A percentile compares a stretch with the other conserved stretches of the same genome.
These are phyloP conservation scores for Oryzias celebensis DNA, from an alignment of 2,113 vertebrate species.

Conservation along the genomic window DNA sequence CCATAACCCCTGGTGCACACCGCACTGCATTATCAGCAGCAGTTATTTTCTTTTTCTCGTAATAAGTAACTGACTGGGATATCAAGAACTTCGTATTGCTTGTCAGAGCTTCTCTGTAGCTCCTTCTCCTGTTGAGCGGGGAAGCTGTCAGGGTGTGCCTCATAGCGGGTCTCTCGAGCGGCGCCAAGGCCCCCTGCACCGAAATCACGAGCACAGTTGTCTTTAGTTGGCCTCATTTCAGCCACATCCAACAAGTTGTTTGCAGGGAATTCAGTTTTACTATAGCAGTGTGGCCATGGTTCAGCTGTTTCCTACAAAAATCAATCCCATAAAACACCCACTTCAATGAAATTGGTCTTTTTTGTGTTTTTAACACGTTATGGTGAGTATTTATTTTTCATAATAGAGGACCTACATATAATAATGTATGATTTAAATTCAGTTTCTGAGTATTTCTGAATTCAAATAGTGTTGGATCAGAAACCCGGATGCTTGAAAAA, in stretches of 20 bases:
- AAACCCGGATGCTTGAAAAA: too few species aligned
- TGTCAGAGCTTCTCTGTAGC: slow-evolving; percentile 45
- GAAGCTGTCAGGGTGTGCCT: slow-evolving; percentile 53
- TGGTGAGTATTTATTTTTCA: too few species aligned
- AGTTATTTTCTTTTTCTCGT: slow-evolving; percentile 37
- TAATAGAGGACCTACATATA: too few species aligned
- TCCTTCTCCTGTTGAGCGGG: slow-evolving; percentile 7
- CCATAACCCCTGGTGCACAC: not conserved
- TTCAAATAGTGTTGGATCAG: too few species aligned
- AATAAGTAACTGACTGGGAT: slow-evolving; percentile 43
- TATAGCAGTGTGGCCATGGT: slow-evolving; percentile 20
- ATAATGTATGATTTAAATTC: too few species aligned
- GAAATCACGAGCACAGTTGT: slow-evolving; percentile 10
- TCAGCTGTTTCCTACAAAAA: slow-evolving; percentile 41
- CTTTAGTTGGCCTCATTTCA: slow-evolving; percentile 11
- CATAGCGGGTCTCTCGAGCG: not conserved
- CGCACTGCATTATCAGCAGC: slow-evolving; percentile 31
- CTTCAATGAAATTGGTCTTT: too few species aligned
- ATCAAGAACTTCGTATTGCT: slow-evolving; percentile 36
- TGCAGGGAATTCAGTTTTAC: slow-evolving; percentile 33
- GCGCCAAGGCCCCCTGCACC: not conserved
- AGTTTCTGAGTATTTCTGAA: too few species aligned
- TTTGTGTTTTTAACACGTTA: too few species aligned
- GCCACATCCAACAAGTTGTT: slow-evolving; percentile 31
- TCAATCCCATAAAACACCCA: slow-evolving; percentile 39